Conservation (phyloP, 1,140 invertebrate species). For the Microplitis mediator region DNA sequence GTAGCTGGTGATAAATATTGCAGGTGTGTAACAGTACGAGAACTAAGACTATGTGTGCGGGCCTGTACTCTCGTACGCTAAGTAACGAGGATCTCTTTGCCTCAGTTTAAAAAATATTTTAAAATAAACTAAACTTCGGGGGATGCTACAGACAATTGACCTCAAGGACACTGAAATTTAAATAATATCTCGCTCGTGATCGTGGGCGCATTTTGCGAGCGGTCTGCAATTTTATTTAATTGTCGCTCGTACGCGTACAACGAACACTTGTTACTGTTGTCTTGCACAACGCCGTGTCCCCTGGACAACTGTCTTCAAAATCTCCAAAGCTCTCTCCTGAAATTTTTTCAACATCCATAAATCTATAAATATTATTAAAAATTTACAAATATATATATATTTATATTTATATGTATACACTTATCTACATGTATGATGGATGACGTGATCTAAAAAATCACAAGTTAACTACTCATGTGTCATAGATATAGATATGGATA, state of each 20-base stretch:
- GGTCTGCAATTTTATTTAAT: background rate
- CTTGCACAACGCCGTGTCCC: background rate
- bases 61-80: slow-evolving; percentile 49
- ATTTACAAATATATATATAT: slow-evolving; percentile 14
- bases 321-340: slow-evolving; percentile 25
- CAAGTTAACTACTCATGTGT: slow-evolving; percentile 12
- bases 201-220: background rate
- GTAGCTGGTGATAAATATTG: slow-evolving; percentile 54
- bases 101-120: slow-evolving; percentile 24
- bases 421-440: slow-evolving; percentile 16
- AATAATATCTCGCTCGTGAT: background rate
- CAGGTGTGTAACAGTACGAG: slow-evolving; percentile 52
- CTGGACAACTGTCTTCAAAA: background rate
- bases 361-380: slow-evolving; percentile 9
- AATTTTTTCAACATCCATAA: slow-evolving; percentile 17
- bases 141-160: slow-evolving; percentile 27
- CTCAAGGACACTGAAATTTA: background rate
- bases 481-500: slow-evolving; percentile 14
- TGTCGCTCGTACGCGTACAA: background rate
- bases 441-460: background rate
- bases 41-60: slow-evolving; percentile 55
- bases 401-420: slow-evolving; percentile 32
- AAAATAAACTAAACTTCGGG: background rate
- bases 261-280: background rate
- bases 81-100: slow-evolving; percentile 30